Conservation (phyloP, 2,888 invertebrate genomes). For the Nesidiocoris tenuis region DNA sequence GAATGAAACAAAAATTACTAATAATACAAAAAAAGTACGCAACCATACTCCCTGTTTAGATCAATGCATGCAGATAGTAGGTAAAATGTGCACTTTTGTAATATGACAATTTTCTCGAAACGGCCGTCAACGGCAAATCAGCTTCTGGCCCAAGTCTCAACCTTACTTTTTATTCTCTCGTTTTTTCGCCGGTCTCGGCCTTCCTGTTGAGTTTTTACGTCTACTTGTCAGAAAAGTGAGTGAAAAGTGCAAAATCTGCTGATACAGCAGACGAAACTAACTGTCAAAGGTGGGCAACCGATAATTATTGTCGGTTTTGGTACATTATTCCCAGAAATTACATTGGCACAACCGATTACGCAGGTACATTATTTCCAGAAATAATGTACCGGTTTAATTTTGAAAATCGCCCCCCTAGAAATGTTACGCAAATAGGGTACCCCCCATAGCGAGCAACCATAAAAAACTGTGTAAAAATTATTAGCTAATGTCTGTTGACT, state of each 20-base stretch:
- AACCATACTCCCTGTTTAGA: constrained; percentile 35
- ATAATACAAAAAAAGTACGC: constrained; percentile 4
- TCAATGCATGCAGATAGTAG: constrained; percentile 39
- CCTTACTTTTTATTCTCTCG: neutral
- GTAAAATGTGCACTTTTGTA: constrained; percentile 26
- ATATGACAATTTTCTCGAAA: constrained; percentile 7
- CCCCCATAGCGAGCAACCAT: too few relatives aligned
- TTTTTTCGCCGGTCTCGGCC: neutral
- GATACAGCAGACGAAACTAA: neutral
- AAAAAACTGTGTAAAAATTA: too few relatives aligned
- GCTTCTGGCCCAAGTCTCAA: neutral
- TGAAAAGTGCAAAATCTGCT: too few relatives aligned
- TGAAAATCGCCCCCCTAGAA: too few relatives aligned
- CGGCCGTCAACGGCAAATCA: neutral
- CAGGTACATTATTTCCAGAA: too few relatives aligned
- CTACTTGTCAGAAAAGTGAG: too few relatives aligned
- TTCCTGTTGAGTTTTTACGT: too few relatives aligned
- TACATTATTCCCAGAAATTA: too few relatives aligned
- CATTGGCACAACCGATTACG: too few relatives aligned
- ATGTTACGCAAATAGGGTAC: too few relatives aligned
- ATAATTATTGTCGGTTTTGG: neutral
- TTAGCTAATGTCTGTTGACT: too few relatives aligned
- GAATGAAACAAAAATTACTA: constrained; percentile 25
- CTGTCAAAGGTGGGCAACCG: neutral
- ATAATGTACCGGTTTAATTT: too few relatives aligned